Percentiles rank a stretch among this genome's conserved stretches.
phyloP scores from a whole-genome alignment of 2,888 invertebrate genomes.

The Diarsia dahlii region DNA sequence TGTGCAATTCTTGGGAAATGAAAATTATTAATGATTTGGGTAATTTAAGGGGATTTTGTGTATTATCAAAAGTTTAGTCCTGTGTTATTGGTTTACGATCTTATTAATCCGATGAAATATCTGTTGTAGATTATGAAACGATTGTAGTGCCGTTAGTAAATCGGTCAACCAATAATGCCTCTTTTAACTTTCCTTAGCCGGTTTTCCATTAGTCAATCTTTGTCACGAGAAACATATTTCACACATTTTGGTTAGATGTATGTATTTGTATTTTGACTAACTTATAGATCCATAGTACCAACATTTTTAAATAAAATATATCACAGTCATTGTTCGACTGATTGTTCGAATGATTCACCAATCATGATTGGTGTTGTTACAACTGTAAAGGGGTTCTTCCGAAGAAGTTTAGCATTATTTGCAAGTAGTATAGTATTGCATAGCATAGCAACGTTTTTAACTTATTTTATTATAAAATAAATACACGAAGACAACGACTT shows the following conservation, averaged over 20 bases:
- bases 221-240: background rate
- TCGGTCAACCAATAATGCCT: background rate
- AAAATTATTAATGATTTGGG: constrained; percentile 6
- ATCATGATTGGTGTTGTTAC: constrained; percentile 3
- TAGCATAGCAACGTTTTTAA: background rate
- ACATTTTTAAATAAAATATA: background rate
- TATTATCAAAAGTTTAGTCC: background rate
- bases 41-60: background rate
- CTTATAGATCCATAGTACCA: background rate
- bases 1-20: constrained; percentile 32
- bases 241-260: background rate
- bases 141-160: background rate
- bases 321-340: background rate
- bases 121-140: background rate
- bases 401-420: background rate
- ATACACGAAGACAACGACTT: constrained; percentile 2
- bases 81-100: background rate
- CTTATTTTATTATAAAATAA: background rate
- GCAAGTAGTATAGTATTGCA: background rate
- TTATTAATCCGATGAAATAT: background rate
- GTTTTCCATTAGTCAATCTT: background rate
- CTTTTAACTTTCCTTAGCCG: background rate
- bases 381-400: background rate
- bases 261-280: background rate
- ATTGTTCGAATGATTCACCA: constrained; percentile 45